A percentile compares a stretch with the other conserved stretches of the same genome.
Conservation (phyloP, 2,888 invertebrate species). For the Tethea ocularis region DNA sequence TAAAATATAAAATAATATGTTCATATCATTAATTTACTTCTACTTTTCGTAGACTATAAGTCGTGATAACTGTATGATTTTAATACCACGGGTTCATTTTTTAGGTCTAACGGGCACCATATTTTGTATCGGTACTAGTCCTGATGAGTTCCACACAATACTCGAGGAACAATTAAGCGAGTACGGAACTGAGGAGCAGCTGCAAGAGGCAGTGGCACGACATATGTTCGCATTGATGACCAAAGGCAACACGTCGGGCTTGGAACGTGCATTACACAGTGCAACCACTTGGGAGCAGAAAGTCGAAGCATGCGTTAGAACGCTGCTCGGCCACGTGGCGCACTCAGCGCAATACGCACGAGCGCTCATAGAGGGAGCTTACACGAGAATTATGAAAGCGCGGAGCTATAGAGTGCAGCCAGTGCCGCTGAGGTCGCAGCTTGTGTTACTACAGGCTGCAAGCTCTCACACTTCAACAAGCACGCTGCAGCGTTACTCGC, state of each 20-base stretch:
- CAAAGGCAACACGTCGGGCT: constrained; percentile 8
- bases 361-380: constrained; percentile 44
- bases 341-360: constrained; percentile 53
- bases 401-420: constrained; percentile 26
- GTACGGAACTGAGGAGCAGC: constrained; percentile 36
- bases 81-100: background rate
- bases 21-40: no score
- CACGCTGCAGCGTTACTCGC: constrained; percentile 38
- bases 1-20: no score
- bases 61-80: background rate
- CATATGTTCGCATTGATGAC: constrained; percentile 56
- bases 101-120: constrained; percentile 55
- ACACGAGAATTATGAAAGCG: constrained; percentile 36
- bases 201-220: constrained; percentile 49
- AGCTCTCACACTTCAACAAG: background rate
- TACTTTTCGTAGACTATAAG: no score
- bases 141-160: constrained; percentile 41
- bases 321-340: constrained; percentile 38
- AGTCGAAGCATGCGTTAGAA: constrained; percentile 35
- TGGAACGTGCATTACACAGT: constrained; percentile 6
- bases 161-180: constrained; percentile 42
- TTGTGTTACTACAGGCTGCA: constrained; percentile 42
- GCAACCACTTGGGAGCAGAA: constrained; percentile 27
- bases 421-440: constrained; percentile 37
- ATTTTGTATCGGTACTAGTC: constrained; percentile 55